Evolutionary conservation across 2,888 invertebrate genomes (phyloP).

Genomic region (Epinotia bilunana): DNA sequence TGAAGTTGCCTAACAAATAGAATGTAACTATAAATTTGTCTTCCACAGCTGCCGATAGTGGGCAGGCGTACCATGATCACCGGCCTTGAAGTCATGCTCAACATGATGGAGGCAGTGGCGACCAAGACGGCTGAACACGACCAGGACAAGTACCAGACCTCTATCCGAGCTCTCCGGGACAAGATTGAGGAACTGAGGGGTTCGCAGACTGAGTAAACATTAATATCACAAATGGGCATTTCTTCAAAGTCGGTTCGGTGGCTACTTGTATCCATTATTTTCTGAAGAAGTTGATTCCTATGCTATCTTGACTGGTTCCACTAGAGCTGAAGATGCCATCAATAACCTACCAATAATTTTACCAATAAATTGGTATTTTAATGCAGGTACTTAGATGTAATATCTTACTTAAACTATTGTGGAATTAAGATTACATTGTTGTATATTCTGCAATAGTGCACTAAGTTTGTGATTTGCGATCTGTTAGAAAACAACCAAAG

Average conservation of each 20-base stretch:
- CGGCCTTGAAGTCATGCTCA: conserved; percentile 57
- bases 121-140: conserved; percentile 46
- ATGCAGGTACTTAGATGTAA: background rate
- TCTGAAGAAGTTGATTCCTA: background rate
- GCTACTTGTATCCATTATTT: background rate
- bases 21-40: background rate
- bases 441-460: background rate
- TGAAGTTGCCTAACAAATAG: background rate
- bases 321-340: too few species aligned
- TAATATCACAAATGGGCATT: background rate
- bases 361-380: background rate
- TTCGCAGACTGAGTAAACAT: background rate
- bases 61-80: conserved; percentile 51
- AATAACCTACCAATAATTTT: too few species aligned
- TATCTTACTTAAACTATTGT: background rate
- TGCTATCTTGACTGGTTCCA: background rate
- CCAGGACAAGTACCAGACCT: conserved; percentile 46
- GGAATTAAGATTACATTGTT: background rate
- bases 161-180: conserved; percentile 48
- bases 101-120: conserved; percentile 54
- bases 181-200: conserved; percentile 49
- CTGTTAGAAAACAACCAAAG: conserved; percentile 8
- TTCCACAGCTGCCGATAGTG: conserved; percentile 56
- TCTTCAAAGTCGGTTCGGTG: background rate
- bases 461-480: background rate